Base-by-base conservation (phyloP, 2,113 vertebrate species). In the Sprattus sprattus region DNA sequence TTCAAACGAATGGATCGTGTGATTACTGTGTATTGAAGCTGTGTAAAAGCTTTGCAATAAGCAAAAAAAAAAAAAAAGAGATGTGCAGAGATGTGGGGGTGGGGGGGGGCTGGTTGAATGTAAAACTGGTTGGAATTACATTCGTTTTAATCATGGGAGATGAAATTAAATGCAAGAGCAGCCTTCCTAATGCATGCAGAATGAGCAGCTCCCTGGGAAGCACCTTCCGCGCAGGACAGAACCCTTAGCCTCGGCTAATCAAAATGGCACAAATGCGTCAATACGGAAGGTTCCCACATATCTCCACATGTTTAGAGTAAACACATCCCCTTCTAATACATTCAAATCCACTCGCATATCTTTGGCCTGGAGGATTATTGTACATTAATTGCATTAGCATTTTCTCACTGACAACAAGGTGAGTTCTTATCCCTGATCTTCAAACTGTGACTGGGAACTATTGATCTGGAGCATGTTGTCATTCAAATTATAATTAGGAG, bases 401-500 rank as follows among this genome's bases (percentile, higher is more conserved):
- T 93, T 83, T 92, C 90, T 88, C 89, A 90, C 88, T 90, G 90
- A 93, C 92, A 94, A 94, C 92, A 93, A 95, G 95, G 95, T 96
- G 95, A 95, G 95, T 95, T 95, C 96, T 96, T 96, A 97, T 97
- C 96, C 94, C 45, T 94, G 94, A 97, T 97, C 95, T 96, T 96
- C 95, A 95, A 95, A 96, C 95, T 95, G 95, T 92, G 94, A 96
- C 96, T 96, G 95, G 96, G 95, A 96, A 96, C 96, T 97, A 97
- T 98, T 97, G 97, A 98, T 97, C 96, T 93, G 94, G 91, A 96
- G 94, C 94, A 95, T 96, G 97, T 97, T 98, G 96, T 97, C 96
- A 97, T 97, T 98, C 96, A 97, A 96, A 97, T 97, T 96, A 96
- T 96, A 97, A 98, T 97, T 96, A 97, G 96, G 95, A 92, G 93